Base-by-base conservation (phyloP, 2,888 invertebrate genomes). In the Azorinus chamasolen region DNA sequence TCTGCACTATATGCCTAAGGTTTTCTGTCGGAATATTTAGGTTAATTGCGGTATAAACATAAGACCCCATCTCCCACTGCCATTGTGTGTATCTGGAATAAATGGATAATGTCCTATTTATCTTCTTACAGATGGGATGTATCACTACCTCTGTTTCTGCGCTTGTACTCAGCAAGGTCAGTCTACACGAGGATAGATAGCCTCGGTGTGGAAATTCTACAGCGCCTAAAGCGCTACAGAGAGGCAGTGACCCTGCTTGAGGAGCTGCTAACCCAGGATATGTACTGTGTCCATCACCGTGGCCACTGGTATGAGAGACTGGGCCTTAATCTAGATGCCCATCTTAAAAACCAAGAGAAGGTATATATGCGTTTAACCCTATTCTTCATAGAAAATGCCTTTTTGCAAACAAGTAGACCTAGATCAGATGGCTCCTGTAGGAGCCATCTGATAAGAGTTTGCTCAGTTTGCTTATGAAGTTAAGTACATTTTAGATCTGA, bases 291-390 rank as follows among this genome's bases (percentile, higher is more conserved):
- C 24, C 90, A 92, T 66, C 90, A 90, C 62, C 88, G 93, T 37
- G 94, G 95, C 1, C 87, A 90, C 53, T 94, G 94, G 93, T 95
- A 94, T 89, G 95, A 95, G 27, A 94, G 96, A 82, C 94, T 95
- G 65, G 94, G 95, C 0, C 93, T 96, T 0, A 95, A 96, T 83
- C 91, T 95, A 25, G 95, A 95, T 62, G 94, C 93, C 73, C 94
- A 95, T 88, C 85, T 94, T 37, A 94, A 94, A 82, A 83, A 90
- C 43, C 91, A 90, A n/a, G 71, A 82, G 32, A 73, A 92, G 88
- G 93, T 93, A 46, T 14, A 45, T 32, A n/a, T n/a, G n/a, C n/a
- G n/a, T n/a, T n/a, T n/a, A n/a, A n/a, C n/a, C n/a, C n/a, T n/a
- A n/a, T n/a, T n/a, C n/a, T n/a, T n/a, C n/a, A n/a, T n/a, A n/a